A percentile compares a stretch with the other conserved stretches of the same genome.
These are phyloP conservation scores for Matsumurasca onukii DNA, from an alignment of 1,140 invertebrate species.

Conservation along the genomic window DNA sequence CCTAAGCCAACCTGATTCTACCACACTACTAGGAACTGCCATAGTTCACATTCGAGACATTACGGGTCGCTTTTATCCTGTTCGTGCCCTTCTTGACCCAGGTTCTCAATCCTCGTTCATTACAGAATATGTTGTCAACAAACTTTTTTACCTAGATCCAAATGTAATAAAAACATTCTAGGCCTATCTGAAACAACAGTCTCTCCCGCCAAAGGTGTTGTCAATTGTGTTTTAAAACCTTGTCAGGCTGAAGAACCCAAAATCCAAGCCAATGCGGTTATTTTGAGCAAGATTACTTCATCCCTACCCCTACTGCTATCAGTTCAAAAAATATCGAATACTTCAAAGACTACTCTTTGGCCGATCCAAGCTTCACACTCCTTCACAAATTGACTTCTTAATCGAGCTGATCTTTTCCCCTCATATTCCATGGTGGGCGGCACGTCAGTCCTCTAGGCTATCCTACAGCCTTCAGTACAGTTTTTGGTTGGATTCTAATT, in stretches of 20 bases:
- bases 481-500: conserved; percentile 32
- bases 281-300: not conserved
- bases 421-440: conserved; percentile 1
- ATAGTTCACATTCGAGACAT: no score
- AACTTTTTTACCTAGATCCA: no score
- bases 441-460: not conserved
- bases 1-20: no score
- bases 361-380: conserved; percentile 24
- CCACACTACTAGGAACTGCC: no score
- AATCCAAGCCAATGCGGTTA: not conserved
- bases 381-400: conserved; percentile 29
- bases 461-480: conserved; percentile 22
- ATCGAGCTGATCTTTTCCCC: conserved; percentile 29
- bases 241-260: not conserved
- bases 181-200: not conserved
- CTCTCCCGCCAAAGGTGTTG: not conserved
- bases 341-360: conserved; percentile 16
- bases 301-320: not conserved
- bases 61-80: no score
- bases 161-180: no score
- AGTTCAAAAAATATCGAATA: not conserved
- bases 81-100: no score
- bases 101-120: no score
- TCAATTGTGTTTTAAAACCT: not conserved
- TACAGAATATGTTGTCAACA: no score